These are phyloP conservation scores for Grallaria varia DNA, from an alignment of 2,113 vertebrate genomes.

Conservation along the genomic window DNA sequence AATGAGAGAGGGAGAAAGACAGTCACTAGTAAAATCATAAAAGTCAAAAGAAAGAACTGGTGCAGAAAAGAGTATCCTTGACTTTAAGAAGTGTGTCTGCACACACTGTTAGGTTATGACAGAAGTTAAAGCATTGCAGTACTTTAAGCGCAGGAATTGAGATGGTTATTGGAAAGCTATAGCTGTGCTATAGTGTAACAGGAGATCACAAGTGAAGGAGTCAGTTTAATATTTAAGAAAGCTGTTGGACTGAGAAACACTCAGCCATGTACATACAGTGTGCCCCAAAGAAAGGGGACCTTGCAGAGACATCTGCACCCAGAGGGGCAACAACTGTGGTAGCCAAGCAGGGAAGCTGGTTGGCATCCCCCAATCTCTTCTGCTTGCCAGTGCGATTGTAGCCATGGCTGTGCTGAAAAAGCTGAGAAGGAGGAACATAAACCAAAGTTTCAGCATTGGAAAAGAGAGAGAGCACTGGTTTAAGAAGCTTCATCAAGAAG, in stretches of 20 bases:
- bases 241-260: background rate
- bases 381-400: rapidly evolving
- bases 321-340: rapidly evolving
- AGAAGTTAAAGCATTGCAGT: background rate
- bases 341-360: background rate
- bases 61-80: background rate
- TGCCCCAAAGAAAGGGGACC: background rate
- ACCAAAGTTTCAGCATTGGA: background rate
- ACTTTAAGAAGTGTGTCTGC: background rate
- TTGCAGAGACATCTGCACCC: background rate
- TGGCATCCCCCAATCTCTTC: background rate
- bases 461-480: background rate
- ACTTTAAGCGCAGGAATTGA: background rate
- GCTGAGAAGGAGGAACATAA: background rate
- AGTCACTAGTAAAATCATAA: background rate
- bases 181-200: background rate
- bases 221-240: background rate
- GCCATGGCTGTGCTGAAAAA: background rate
- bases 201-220: background rate
- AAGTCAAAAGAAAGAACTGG: background rate
- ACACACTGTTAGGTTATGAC: background rate
- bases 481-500: background rate
- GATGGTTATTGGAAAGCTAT: background rate
- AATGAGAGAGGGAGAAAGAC: background rate
- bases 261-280: rapidly evolving